These are phyloP conservation scores for Petrolisthes cinctipes DNA, from an alignment of 2,888 invertebrate species.

Conservation along the genomic window DNA sequence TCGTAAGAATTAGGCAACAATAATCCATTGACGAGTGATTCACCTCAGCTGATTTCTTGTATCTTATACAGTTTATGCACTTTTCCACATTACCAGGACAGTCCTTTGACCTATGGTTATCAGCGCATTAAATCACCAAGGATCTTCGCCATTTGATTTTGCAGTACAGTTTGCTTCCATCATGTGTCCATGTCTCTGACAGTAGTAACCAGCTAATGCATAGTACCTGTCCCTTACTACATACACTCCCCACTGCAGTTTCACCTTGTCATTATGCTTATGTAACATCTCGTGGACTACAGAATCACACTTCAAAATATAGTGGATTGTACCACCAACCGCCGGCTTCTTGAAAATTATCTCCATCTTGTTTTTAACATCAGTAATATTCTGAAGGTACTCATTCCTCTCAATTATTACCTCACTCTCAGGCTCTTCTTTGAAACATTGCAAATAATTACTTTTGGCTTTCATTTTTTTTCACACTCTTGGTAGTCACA, in stretches of 20 bases:
- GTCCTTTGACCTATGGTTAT: background rate
- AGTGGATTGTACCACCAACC: background rate
- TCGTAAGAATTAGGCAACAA: background rate
- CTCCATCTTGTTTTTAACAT: background rate
- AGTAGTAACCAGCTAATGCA: background rate
- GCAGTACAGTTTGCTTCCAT: too few relatives aligned
- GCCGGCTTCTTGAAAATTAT: background rate
- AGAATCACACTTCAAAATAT: background rate
- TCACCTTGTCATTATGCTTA: background rate
- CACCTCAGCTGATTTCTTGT: background rate
- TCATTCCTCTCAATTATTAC: constrained; percentile 3
- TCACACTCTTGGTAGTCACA: background rate
- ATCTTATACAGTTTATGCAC: background rate
- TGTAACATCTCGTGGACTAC: background rate
- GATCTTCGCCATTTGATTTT: background rate
- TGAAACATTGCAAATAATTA: constrained; percentile 17
- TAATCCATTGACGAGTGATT: background rate
- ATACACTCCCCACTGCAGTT: constrained; percentile 18
- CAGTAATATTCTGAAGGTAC: background rate
- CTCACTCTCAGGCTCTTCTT: background rate
- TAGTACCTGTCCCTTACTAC: background rate
- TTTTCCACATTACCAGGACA: background rate
- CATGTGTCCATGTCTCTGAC: constrained; percentile 14
- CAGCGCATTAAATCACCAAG: background rate
- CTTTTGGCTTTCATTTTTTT: background rate